Evolutionary conservation across 2,113 vertebrate species (phyloP).

Genomic region (Pygathrix nemaeus): DNA sequence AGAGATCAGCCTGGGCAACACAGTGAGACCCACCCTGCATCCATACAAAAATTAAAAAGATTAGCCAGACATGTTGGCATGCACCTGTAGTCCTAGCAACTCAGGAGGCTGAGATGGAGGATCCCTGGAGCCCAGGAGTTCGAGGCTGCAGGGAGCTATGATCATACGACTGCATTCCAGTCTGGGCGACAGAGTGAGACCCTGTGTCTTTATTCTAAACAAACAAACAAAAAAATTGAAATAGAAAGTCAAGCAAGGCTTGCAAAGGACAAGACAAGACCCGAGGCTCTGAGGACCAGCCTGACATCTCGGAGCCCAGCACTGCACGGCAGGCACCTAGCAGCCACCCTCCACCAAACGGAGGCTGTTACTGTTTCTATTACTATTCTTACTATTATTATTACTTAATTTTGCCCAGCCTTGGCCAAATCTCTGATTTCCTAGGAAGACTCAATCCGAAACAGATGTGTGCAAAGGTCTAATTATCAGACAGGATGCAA

Average conservation of each 20-base stretch:
- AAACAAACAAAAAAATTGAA: too few relatives aligned
- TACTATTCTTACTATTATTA: accelerated
- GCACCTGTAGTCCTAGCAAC: too few relatives aligned
- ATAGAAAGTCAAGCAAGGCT: background rate
- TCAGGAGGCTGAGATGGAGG: too few relatives aligned
- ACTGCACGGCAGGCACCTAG: accelerated
- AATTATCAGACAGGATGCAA: accelerated
- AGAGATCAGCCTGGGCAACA: background rate
- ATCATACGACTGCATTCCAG: too few relatives aligned
- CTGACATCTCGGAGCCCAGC: accelerated
- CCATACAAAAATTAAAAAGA: too few relatives aligned
- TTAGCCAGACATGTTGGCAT: too few relatives aligned
- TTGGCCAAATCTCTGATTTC: background rate
- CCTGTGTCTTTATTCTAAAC: too few relatives aligned
- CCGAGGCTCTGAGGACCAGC: accelerated
- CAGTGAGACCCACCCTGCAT: background rate
- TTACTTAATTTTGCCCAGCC: background rate
- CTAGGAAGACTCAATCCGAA: background rate
- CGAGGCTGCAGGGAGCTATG: too few relatives aligned
- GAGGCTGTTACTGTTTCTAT: too few relatives aligned
- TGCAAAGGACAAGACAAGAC: background rate
- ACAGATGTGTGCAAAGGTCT: background rate
- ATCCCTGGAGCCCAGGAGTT: too few relatives aligned
- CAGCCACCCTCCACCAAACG: accelerated
- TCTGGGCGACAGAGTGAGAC: too few relatives aligned